Conservation (phyloP, 2,113 vertebrate genomes). For the Colaptes auratus region DNA sequence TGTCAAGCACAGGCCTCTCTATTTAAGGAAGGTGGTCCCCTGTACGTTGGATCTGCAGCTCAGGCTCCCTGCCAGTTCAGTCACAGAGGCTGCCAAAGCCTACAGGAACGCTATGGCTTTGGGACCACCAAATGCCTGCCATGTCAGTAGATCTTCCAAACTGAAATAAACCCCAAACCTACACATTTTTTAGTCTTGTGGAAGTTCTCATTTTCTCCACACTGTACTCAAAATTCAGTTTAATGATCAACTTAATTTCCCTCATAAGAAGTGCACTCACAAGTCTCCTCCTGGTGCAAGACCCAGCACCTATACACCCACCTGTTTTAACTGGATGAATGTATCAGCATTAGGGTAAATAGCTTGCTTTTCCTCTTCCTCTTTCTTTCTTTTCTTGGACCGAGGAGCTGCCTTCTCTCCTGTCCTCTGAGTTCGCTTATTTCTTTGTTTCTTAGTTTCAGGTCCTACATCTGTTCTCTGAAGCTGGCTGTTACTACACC, state of each 20-base stretch:
- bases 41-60: background rate
- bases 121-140: background rate
- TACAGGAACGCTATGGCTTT: background rate
- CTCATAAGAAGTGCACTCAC: background rate
- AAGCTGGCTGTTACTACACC: conserved; percentile 75
- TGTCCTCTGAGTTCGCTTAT: conserved; percentile 79
- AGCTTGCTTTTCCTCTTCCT: conserved; percentile 88
- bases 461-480: conserved; percentile 78
- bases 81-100: background rate
- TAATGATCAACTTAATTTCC: background rate
- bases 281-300: background rate
- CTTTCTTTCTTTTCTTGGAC: conserved; percentile 90
- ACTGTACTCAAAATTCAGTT: background rate
- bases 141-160: background rate
- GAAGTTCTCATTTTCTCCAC: background rate
- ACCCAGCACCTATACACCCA: conserved; percentile 33
- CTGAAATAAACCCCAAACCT: background rate
- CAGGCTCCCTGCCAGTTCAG: background rate
- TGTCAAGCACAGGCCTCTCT: background rate
- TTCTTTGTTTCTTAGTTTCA: conserved; percentile 88
- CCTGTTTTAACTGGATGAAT: conserved; percentile 90
- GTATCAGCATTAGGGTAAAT: conserved; percentile 79
- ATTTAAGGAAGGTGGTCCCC: background rate
- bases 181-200: background rate
- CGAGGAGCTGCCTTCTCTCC: conserved; percentile 85